Conservation (phyloP, 2,113 vertebrate species). For the Amphiprion ocellaris region DNA sequence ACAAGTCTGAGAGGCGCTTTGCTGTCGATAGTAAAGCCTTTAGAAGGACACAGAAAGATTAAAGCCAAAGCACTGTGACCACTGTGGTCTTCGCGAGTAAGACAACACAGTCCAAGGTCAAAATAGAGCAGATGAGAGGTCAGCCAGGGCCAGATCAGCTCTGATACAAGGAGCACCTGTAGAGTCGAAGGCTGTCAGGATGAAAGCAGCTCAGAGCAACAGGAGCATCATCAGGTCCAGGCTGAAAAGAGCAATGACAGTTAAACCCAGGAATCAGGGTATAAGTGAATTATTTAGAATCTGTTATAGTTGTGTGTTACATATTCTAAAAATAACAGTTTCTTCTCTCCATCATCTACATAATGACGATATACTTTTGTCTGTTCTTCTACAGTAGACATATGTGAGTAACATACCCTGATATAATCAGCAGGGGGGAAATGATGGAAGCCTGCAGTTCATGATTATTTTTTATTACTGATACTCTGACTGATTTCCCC, state of each 20-base stretch:
- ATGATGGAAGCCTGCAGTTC: no score
- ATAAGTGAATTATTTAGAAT: neutral
- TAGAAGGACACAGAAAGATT: conserved; percentile 49
- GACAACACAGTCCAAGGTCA: conserved; percentile 50
- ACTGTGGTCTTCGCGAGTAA: conserved; percentile 21
- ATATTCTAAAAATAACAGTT: neutral
- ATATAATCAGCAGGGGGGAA: no score
- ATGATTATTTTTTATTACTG: no score
- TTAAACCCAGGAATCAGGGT: neutral
- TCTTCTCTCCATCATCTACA: no score
- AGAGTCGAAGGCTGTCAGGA: conserved; percentile 18
- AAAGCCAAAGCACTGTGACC: conserved; percentile 43
- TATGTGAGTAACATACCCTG: no score
- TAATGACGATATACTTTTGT: no score
- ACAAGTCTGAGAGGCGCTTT: conserved; percentile 25
- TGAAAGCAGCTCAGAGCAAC: conserved; percentile 11
- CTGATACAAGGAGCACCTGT: conserved; percentile 36
- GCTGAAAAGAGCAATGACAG: neutral
- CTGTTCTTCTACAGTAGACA: no score
- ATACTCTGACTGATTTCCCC: no score
- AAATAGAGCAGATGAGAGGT: conserved; percentile 46
- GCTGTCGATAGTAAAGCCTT: conserved; percentile 37
- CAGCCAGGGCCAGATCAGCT: conserved; percentile 24
- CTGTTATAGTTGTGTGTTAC: neutral
- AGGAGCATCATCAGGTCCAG: conserved; percentile 11